A percentile compares a stretch with the other conserved stretches of the same genome.
Evolutionary conservation across 2,888 invertebrate genomes (phyloP).

Genomic region (Tetragnatha montana): DNA sequence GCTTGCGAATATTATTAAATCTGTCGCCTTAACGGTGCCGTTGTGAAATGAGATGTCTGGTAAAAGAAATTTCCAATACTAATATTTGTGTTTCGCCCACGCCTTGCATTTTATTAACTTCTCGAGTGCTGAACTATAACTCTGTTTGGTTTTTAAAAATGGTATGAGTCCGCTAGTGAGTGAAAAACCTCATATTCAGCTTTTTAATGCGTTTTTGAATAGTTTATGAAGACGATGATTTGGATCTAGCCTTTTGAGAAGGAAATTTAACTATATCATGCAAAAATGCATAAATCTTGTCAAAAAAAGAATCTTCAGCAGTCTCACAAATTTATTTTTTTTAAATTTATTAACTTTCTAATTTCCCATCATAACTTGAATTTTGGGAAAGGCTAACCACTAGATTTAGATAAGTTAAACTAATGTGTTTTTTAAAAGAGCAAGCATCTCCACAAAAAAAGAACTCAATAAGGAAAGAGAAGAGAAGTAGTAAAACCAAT

Average conservation of each 20-base stretch:
- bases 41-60: constrained; percentile 2
- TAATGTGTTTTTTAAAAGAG: too few species aligned
- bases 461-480: too few species aligned
- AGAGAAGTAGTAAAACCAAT: too few species aligned
- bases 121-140: not conserved
- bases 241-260: constrained; percentile 1
- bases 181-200: not conserved
- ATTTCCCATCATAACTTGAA: too few species aligned
- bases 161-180: not conserved
- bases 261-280: not conserved
- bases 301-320: too few species aligned
- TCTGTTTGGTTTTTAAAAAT: too few species aligned
- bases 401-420: too few species aligned
- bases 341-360: too few species aligned
- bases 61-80: constrained; percentile 36
- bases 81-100: constrained; percentile 36
- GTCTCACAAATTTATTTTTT: too few species aligned
- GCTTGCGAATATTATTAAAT: constrained; percentile 48
- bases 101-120: constrained; percentile 34
- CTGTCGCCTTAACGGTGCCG: not conserved
- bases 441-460: too few species aligned
- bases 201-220: not conserved
- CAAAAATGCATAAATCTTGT: not conserved
- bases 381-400: too few species aligned
- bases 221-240: not conserved